Evolutionary conservation across 2,888 invertebrate genomes (phyloP), one percentile per base, ranked within the genome.

Genomic region (Stegana nigrithorax): DNA sequence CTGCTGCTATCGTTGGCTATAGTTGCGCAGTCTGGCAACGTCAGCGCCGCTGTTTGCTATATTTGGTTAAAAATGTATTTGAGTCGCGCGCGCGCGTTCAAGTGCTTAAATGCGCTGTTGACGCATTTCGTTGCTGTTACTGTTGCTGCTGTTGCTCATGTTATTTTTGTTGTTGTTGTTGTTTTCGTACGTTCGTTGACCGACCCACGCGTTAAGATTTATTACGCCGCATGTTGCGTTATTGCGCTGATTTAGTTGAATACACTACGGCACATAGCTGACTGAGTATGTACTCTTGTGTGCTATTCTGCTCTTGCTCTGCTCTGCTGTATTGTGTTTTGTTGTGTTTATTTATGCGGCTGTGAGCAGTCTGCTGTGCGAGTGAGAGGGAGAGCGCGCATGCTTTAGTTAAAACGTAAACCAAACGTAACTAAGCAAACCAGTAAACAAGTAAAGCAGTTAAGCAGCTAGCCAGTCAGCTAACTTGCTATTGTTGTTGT

Each of bases 131-230:
- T 45, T 12, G 45, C 17, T 45, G 14, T 45, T 17, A 36, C 17
- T 14, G 10, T 47, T 47, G 47, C 5, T 19, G 23, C 23, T 23
- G 50, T 50, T 2, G 2, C 32, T 32, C 3, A 2, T 32, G 3
- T 3, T 32, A n/a, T 36, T 36, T 3, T 7, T 26, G 51, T 66
- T 64, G 66, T 60, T 62, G 65, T 39, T 50, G 39, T 45, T 51
- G 45, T 17, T 42, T 19, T 27, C 36, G 55, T 59, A 47, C 45
- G 47, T 53, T 53, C 44, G 42, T 58, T 62, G 44, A 50, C 51
- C 56, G 58, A 66, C 78, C 80, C 76, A 81, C 76, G 78, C 76
- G 67, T 27, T 57, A 29, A 77, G 75, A 76, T 81, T 76, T 76
- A 76, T 79, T 69, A 73, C 79, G 51, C 58, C 47, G 65, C 63